A percentile compares a stretch with the other conserved stretches of the same genome.
Conservation (phyloP, 64 coral and sea anemone species). For the Trachythela sp. region DNA sequence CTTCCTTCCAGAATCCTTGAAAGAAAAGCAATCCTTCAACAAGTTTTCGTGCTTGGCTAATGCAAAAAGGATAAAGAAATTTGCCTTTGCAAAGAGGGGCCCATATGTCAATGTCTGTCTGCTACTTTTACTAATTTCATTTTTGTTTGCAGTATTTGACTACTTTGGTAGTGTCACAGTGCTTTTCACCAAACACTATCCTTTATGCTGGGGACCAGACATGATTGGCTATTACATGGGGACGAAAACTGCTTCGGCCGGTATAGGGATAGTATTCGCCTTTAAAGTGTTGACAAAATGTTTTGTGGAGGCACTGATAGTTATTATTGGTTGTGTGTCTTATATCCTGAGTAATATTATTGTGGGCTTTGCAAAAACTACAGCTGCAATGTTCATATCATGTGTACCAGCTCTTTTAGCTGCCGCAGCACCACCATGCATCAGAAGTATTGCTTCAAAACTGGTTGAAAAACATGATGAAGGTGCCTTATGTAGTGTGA, state of each 20-base stretch:
- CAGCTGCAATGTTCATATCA: neutral
- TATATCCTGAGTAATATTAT: neutral
- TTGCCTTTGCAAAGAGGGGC: neutral
- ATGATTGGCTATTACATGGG: neutral
- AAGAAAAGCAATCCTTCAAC: neutral
- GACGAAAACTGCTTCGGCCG: neutral
- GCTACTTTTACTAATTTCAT: neutral
- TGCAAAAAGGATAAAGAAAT: neutral
- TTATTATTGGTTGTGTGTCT: neutral
- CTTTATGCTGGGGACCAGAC: neutral
- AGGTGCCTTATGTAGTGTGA: neutral
- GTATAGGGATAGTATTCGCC: neutral
- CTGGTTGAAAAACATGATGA: neutral
- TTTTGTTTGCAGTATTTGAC: neutral
- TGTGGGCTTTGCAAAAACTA: slow-evolving; percentile 1
- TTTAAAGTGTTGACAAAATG: neutral
- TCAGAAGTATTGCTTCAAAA: neutral
- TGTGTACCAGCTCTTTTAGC: neutral
- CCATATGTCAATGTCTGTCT: neutral
- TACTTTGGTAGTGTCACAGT: neutral
- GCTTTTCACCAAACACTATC: neutral
- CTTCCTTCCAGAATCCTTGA: neutral
- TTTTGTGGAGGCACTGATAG: neutral
- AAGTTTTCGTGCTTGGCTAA: neutral
- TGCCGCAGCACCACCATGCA: neutral